phyloP scores from a whole-genome alignment of 2,113 vertebrate species.

The Ageneiosus marmoratus region DNA sequence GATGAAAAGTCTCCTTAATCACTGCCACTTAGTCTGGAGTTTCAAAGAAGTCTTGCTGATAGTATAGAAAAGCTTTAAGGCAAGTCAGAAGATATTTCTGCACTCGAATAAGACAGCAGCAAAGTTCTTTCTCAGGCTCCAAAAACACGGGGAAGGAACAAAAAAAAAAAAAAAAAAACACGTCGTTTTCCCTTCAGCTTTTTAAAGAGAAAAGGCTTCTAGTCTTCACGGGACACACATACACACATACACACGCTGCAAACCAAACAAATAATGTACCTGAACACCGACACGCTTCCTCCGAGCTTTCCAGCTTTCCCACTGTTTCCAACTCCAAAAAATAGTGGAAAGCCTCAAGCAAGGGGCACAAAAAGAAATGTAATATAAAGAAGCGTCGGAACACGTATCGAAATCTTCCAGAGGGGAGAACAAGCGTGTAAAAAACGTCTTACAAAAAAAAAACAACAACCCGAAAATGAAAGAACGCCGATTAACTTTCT shows the following conservation, averaged over 20 bases:
- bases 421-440: neutral
- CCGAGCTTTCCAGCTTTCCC: neutral
- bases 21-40: constrained; percentile 24
- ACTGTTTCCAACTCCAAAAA: constrained; percentile 38
- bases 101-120: neutral
- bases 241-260: neutral
- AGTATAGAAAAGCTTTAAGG: neutral
- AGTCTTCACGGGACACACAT: neutral
- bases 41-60: neutral
- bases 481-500: constrained; percentile 67
- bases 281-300: constrained; percentile 23
- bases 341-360: constrained; percentile 18
- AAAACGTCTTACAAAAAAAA: constrained; percentile 4
- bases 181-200: constrained; percentile 23
- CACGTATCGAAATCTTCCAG: constrained; percentile 4
- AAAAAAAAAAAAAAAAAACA: too few relatives aligned
- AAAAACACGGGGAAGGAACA: constrained; percentile 8
- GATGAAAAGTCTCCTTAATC: neutral
- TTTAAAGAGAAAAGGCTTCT: constrained; percentile 15
- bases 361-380: constrained; percentile 11
- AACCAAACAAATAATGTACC: neutral
- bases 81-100: neutral
- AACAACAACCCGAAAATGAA: constrained; percentile 46
- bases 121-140: neutral
- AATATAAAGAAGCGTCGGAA: constrained; percentile 5